A percentile compares a stretch with the other conserved stretches of the same genome.
These are phyloP conservation scores for Phoxinus dragarum DNA, from an alignment of 2,797 vertebrate genomes.

Conservation along the genomic window DNA sequence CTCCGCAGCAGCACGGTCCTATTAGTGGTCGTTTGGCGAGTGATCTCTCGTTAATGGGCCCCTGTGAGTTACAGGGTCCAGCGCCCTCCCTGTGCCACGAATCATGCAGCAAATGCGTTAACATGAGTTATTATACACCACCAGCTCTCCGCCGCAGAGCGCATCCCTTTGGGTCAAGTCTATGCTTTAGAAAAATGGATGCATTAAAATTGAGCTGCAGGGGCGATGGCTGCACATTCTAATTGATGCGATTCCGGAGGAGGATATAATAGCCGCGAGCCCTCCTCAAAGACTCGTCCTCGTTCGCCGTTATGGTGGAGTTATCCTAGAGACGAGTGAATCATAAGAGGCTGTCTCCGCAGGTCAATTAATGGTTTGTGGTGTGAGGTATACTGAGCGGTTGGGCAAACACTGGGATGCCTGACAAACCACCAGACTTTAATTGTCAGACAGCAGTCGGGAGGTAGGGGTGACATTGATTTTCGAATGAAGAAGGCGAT, in stretches of 20 bases:
- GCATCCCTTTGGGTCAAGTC: conserved; percentile 56
- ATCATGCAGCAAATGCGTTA: conserved; percentile 58
- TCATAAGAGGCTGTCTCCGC: conserved; percentile 53
- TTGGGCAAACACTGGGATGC: conserved; percentile 43
- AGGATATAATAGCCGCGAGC: conserved; percentile 39
- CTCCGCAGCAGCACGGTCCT: conserved; percentile 42
- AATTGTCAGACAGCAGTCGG: conserved; percentile 63
- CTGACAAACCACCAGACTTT: conserved; percentile 65
- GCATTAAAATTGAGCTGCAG: conserved; percentile 63
- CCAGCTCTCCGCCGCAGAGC: conserved; percentile 3
- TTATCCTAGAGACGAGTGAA: conserved; percentile 55
- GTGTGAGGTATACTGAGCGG: conserved; percentile 53
- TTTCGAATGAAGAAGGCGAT: conserved; percentile 18
- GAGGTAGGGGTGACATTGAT: conserved; percentile 42
- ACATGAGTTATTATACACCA: conserved; percentile 57
- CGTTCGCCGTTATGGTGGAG: conserved; percentile 39
- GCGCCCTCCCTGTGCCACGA: conserved; percentile 44
- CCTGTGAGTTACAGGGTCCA: conserved; percentile 56
- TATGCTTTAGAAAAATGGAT: conserved; percentile 56
- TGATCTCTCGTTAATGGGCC: conserved; percentile 63
- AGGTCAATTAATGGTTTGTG: conserved; percentile 64
- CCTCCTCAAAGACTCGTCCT: conserved; percentile 42
- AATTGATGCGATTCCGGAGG: conserved; percentile 57
- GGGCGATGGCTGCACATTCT: conserved; percentile 64
- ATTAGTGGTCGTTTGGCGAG: conserved; percentile 62